A percentile compares a stretch with the other conserved stretches of the same genome.
These are phyloP conservation scores for Pangasius larnaudii DNA, from an alignment of 2,797 vertebrate genomes.

Conservation along the genomic window DNA sequence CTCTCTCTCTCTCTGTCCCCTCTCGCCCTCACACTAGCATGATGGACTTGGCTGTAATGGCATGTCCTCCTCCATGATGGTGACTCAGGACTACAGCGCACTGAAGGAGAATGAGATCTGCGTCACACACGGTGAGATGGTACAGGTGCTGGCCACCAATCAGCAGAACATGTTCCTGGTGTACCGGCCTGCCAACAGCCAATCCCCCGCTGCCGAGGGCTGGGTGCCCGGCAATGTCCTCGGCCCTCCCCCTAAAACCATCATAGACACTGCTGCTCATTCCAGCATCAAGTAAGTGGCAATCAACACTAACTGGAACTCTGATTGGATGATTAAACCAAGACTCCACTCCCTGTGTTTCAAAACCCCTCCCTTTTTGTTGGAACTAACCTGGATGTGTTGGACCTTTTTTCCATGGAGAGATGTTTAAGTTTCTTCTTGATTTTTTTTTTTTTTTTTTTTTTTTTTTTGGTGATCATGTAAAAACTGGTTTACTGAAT, in stretches of 20 bases:
- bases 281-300: slow-evolving; percentile 99
- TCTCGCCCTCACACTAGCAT: slow-evolving; percentile 65
- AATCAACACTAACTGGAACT: slow-evolving; percentile 66
- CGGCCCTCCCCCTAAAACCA: slow-evolving; percentile 84
- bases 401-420: slow-evolving; percentile 66
- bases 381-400: slow-evolving; percentile 73
- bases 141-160: slow-evolving; percentile 94
- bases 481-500: slow-evolving; percentile 63
- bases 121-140: slow-evolving; percentile 90
- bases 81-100: slow-evolving; percentile 94
- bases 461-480: slow-evolving; percentile 73
- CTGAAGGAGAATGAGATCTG: slow-evolving; percentile 98
- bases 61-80: slow-evolving; percentile 88
- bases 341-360: slow-evolving; percentile 65
- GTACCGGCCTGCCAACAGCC: slow-evolving; percentile 89
- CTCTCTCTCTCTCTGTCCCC: neutral
- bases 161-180: slow-evolving; percentile 99
- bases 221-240: slow-evolving; percentile 94
- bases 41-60: slow-evolving; percentile 88
- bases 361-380: slow-evolving; percentile 58
- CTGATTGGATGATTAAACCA: slow-evolving; percentile 66
- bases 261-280: slow-evolving; percentile 87
- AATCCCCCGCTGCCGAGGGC: slow-evolving; percentile 94
- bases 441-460: slow-evolving; percentile 58
- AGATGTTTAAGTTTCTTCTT: slow-evolving; percentile 60